Percentiles rank a stretch among this genome's conserved stretches.
phyloP scores from a whole-genome alignment of 35 echinoderm and acorn worm species.

The Chiridota heheva region DNA sequence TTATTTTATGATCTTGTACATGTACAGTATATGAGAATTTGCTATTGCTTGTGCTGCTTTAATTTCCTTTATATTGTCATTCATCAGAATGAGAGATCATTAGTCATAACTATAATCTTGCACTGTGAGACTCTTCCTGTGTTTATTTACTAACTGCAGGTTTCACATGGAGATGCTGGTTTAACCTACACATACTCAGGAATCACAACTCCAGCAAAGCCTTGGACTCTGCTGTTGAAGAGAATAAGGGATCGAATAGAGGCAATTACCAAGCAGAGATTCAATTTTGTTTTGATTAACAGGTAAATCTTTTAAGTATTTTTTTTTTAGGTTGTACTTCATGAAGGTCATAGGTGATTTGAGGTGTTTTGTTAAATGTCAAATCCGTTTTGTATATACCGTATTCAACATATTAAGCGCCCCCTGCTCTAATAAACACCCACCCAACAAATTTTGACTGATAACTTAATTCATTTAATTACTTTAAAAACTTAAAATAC shows the following conservation, averaged over 20 bases:
- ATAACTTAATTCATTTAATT: too few relatives aligned
- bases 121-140: neutral
- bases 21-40: too few relatives aligned
- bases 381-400: too few relatives aligned
- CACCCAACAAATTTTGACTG: too few relatives aligned
- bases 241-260: conserved; percentile 51
- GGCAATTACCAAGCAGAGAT: conserved; percentile 59
- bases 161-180: conserved; percentile 76
- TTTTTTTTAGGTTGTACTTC: neutral
- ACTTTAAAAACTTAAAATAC: too few relatives aligned
- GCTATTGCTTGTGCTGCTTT: too few relatives aligned
- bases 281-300: conserved; percentile 96
- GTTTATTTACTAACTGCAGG: conserved; percentile 45
- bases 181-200: conserved; percentile 90
- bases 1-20: too few relatives aligned
- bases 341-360: neutral
- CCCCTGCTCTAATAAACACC: too few relatives aligned
- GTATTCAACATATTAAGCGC: too few relatives aligned
- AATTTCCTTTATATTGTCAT: too few relatives aligned
- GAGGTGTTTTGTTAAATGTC: neutral
- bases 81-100: too few relatives aligned
- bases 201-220: conserved; percentile 77
- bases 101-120: too few relatives aligned
- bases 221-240: conserved; percentile 65
- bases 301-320: conserved; percentile 44